These are phyloP conservation scores for Brachylomia viminalis DNA, from an alignment of 2,888 invertebrate genomes.

Conservation along the genomic window DNA sequence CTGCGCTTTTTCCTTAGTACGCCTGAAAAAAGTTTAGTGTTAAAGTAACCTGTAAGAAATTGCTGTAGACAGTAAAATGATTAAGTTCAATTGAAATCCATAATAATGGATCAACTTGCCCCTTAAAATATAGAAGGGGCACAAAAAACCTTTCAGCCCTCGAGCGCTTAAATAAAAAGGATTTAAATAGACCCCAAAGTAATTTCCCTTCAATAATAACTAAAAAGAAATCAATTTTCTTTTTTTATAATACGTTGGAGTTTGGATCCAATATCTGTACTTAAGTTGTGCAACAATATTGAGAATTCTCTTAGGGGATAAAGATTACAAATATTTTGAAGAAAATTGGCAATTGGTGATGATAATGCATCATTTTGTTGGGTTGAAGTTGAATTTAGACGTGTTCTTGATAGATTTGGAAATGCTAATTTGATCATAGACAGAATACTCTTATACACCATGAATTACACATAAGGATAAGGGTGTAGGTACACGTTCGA, in stretches of 20 bases:
- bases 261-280: slow-evolving; percentile 44
- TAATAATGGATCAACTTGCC: slow-evolving; percentile 17
- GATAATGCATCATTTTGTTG: slow-evolving; percentile 28
- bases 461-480: background rate
- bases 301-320: slow-evolving; percentile 38
- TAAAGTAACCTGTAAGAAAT: background rate
- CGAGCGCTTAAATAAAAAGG: slow-evolving; percentile 57
- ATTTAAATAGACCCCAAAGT: slow-evolving; percentile 60
- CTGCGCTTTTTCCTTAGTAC: background rate
- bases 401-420: background rate
- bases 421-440: background rate
- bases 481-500: too few relatives aligned
- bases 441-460: background rate
- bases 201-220: slow-evolving; percentile 54
- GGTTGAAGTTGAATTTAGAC: slow-evolving; percentile 16
- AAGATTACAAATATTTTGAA: slow-evolving; percentile 49
- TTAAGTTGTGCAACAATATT: slow-evolving; percentile 45
- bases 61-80: background rate
- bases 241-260: slow-evolving; percentile 49
- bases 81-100: slow-evolving; percentile 14
- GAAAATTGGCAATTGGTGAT: slow-evolving; percentile 51
- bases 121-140: slow-evolving; percentile 22
- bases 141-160: slow-evolving; percentile 49
- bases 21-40: background rate
- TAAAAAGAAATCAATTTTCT: slow-evolving; percentile 62